A percentile compares a stretch with the other conserved stretches of the same genome.
phyloP scores from a whole-genome alignment of 2,888 invertebrate genomes.

The Cephus pygmeus region DNA sequence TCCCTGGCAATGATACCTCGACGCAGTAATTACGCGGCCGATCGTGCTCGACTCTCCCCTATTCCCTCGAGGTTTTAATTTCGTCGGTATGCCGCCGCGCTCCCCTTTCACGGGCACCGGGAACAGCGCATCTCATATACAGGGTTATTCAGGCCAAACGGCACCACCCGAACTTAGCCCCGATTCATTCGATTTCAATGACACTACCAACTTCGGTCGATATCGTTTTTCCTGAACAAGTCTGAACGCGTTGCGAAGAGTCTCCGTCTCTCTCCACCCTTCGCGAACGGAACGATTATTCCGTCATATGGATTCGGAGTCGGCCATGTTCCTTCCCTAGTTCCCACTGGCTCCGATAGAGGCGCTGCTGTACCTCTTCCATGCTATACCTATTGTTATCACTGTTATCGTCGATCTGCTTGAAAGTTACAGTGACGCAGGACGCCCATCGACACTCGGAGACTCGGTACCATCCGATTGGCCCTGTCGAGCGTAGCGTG shows the following conservation, averaged over 20 bases:
- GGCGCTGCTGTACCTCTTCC: not conserved
- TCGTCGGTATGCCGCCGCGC: slow-evolving; percentile 36
- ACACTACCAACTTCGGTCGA: not conserved
- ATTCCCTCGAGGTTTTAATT: slow-evolving; percentile 45
- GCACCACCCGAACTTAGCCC: not conserved
- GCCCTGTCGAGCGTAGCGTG: not conserved
- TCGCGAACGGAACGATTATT: not conserved
- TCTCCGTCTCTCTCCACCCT: not conserved
- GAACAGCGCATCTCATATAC: not conserved
- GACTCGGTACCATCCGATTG: not conserved
- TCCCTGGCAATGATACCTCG: slow-evolving; percentile 33
- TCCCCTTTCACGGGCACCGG: not conserved
- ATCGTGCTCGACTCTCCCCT: slow-evolving; percentile 25
- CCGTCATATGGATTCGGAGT: not conserved
- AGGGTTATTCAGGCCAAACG: not conserved
- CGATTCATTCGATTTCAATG: not conserved
- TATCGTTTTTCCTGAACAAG: not conserved
- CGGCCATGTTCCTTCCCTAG: not conserved
- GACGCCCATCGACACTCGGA: not conserved
- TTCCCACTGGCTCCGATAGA: not conserved
- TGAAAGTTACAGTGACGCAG: not conserved
- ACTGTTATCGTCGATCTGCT: not conserved
- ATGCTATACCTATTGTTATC: not conserved
- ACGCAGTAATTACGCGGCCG: slow-evolving; percentile 37
- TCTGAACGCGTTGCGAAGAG: not conserved